Evolutionary conservation across 2,113 vertebrate genomes (phyloP).

Genomic region (Heterotis niloticus): DNA sequence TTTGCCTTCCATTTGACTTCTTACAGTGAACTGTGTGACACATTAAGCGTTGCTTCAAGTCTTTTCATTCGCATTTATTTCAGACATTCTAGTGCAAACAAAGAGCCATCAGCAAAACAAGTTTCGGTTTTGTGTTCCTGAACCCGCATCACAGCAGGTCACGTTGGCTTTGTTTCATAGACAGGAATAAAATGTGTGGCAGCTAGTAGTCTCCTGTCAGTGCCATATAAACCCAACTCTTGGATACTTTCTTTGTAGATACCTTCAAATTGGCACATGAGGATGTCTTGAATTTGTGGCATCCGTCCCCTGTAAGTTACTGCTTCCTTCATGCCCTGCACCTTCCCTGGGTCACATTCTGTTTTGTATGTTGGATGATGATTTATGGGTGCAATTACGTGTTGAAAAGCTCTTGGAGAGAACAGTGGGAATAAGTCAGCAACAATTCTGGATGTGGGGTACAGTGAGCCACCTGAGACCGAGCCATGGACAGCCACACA

Average conservation of each 20-base stretch:
- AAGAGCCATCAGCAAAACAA: too few relatives aligned
- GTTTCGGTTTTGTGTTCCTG: too few relatives aligned
- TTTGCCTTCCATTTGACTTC: too few relatives aligned
- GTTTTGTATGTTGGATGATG: background rate
- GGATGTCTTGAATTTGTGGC: background rate
- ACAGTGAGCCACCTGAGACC: background rate
- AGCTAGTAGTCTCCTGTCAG: too few relatives aligned
- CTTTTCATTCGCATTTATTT: too few relatives aligned
- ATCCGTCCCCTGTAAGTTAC: background rate
- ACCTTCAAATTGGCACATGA: conserved; percentile 6
- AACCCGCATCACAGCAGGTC: too few relatives aligned
- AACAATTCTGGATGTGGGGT: background rate
- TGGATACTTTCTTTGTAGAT: background rate
- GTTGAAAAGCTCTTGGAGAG: conserved; percentile 1
- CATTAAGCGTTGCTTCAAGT: too few relatives aligned
- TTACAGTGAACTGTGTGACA: too few relatives aligned
- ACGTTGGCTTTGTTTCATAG: too few relatives aligned
- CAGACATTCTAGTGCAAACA: too few relatives aligned
- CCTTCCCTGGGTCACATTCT: background rate
- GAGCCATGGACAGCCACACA: too few relatives aligned
- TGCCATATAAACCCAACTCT: background rate
- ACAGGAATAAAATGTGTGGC: too few relatives aligned
- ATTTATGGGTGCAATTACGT: conserved; percentile 17
- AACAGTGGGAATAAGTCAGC: background rate
- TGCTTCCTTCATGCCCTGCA: background rate